phyloP scores from a whole-genome alignment of 2,888 invertebrate genomes.

The Nymphalis c-album region DNA sequence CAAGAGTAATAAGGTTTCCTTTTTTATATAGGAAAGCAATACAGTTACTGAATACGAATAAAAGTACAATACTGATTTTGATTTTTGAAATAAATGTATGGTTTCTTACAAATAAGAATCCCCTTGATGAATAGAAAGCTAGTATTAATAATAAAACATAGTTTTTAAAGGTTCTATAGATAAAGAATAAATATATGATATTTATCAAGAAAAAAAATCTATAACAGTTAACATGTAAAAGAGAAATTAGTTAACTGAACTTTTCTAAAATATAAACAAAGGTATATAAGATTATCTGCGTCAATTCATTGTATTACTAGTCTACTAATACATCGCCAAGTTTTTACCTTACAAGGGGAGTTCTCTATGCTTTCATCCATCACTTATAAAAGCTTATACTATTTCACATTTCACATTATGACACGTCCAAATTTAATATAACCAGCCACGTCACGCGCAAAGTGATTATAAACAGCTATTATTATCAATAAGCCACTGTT shows the following conservation, averaged over 20 bases:
- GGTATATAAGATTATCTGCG: slow-evolving; percentile 21
- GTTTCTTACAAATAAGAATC: slow-evolving; percentile 39
- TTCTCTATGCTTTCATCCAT: slow-evolving; percentile 77
- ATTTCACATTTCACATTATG: slow-evolving; percentile 73
- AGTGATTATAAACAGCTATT: slow-evolving; percentile 72
- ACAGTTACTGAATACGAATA: slow-evolving; percentile 1
- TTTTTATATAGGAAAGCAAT: neutral
- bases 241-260: slow-evolving; percentile 15
- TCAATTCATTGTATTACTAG: slow-evolving; percentile 33
- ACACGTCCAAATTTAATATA: slow-evolving; percentile 59
- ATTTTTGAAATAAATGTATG: slow-evolving; percentile 26
- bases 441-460: slow-evolving; percentile 67
- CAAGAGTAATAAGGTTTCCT: neutral
- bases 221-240: slow-evolving; percentile 6
- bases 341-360: slow-evolving; percentile 79
- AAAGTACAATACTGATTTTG: slow-evolving; percentile 3
- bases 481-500: slow-evolving; percentile 76
- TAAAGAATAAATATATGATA: slow-evolving; percentile 23
- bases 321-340: slow-evolving; percentile 57
- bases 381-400: slow-evolving; percentile 64
- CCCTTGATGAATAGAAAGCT: slow-evolving; percentile 40
- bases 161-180: slow-evolving; percentile 22
- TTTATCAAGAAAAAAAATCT: slow-evolving; percentile 6
- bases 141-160: slow-evolving; percentile 34
- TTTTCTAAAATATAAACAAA: slow-evolving; percentile 25